A percentile compares a stretch with the other conserved stretches of the same genome.
Evolutionary conservation across 2,888 invertebrate genomes (phyloP).

Genomic region (Aphodius sticticus): DNA sequence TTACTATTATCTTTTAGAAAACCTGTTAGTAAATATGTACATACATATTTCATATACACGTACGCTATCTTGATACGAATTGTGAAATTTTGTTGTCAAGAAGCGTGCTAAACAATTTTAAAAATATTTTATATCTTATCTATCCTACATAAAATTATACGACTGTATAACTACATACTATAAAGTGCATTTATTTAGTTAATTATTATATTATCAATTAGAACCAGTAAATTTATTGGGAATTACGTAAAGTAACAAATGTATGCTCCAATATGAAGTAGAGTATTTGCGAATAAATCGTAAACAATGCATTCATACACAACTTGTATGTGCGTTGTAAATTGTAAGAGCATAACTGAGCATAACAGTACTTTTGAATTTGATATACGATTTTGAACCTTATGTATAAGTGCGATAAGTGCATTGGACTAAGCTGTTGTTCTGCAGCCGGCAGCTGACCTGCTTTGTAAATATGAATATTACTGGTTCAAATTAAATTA

Average conservation of each 20-base stretch:
- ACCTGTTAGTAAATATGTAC: too few species aligned
- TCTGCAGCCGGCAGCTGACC: constrained; percentile 29
- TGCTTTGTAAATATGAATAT: constrained; percentile 31
- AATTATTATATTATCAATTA: too few species aligned
- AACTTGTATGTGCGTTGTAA: neutral
- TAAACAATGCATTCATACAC: constrained; percentile 8
- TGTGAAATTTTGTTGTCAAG: too few species aligned
- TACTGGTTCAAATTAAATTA: constrained; percentile 8
- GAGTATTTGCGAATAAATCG: neutral
- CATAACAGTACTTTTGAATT: constrained; percentile 31
- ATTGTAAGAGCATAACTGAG: neutral
- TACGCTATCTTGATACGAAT: too few species aligned
- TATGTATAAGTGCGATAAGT: constrained; percentile 35
- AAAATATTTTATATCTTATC: too few species aligned
- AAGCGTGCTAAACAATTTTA: too few species aligned
- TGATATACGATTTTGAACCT: constrained; percentile 28
- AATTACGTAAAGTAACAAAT: neutral
- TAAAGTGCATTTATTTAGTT: too few species aligned
- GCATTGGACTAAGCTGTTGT: neutral
- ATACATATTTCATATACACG: too few species aligned
- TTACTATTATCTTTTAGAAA: too few species aligned
- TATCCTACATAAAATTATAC: too few species aligned
- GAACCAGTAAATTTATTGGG: too few species aligned
- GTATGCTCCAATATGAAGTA: neutral
- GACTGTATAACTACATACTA: too few species aligned